Base-by-base conservation (phyloP, 2,797 vertebrate species). In the Dallia pectoralis region DNA sequence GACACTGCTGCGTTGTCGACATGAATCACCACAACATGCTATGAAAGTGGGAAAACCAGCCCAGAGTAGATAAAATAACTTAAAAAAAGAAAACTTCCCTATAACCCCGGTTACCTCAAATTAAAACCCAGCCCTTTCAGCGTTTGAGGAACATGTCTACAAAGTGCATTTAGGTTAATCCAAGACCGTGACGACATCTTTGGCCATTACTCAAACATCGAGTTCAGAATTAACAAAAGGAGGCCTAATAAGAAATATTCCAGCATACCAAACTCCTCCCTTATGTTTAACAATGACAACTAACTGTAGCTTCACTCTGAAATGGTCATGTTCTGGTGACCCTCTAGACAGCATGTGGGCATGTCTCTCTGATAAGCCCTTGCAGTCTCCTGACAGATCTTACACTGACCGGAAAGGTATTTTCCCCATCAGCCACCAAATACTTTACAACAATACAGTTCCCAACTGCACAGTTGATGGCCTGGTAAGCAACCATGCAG, bases 151-250 rank as follows among this genome's bases (percentile, higher is more conserved):
- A 94, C 91, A 93, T 93, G 91, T 93, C 95, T 94, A 94, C 94
- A 98, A 94, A 98, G 96, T 98, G 97, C 96, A 96, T 96, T 91
- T 80, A 91, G 82, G 87, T 89, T 83, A 81, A 88, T 90, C 78
- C 64, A 81, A 82, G 84, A 29, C 84, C 74, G 71, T 77, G 84
- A 78, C 65, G 27, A 68, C 82, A 83, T 36, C 84, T 76, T 73
- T 77, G 84, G 77, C 65, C 32, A 68, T 69, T 59, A 67, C 71
- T 70, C 19, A 73, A 65, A 64, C 29, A 74, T 72, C 47, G 16
- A 69, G 29, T 25, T 44, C 65, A 72, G 71, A 86, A 74, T 56
- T 77, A 74, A 79, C 82, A 78, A 86, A 64, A 82, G 68, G 76
- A 87, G 74, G n/a, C 49, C 30, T 22, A 12, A 16, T 19, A 51